These are phyloP conservation scores for Callopanchax toddi DNA, from an alignment of 2,113 vertebrate genomes.

Conservation along the genomic window DNA sequence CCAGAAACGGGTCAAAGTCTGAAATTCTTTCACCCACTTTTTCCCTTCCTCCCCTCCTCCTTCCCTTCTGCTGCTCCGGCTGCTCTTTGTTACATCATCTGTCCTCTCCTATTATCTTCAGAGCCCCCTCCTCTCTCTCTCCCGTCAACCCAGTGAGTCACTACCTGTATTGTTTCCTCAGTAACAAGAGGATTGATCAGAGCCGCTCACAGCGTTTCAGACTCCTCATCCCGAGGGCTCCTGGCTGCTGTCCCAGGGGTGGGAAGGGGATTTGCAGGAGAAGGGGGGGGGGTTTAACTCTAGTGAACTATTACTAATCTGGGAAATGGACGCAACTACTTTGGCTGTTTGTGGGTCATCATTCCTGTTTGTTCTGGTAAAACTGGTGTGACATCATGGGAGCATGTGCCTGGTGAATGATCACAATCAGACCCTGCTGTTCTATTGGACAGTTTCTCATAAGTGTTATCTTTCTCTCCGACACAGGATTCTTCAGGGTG, in stretches of 20 bases:
- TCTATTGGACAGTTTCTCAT: no score
- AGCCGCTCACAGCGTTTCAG: constrained; percentile 63
- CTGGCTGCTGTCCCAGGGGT: constrained; percentile 45
- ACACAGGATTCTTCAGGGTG: no score
- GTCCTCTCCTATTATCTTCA: constrained; percentile 70
- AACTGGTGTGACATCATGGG: constrained; percentile 13
- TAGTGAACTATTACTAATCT: constrained; percentile 54
- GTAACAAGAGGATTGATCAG: constrained; percentile 75
- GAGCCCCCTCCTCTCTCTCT: constrained; percentile 38
- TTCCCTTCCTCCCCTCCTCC: constrained; percentile 22
- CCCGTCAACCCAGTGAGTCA: constrained; percentile 75
- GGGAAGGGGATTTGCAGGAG: constrained; percentile 52
- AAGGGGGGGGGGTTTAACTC: constrained; percentile 26
- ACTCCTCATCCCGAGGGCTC: constrained; percentile 58
- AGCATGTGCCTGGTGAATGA: constrained; percentile 24
- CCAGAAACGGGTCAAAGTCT: constrained; percentile 66
- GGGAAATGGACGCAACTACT: constrained; percentile 65
- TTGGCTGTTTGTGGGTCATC: constrained; percentile 28
- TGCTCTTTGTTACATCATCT: constrained; percentile 82
- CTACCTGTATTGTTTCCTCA: constrained; percentile 80
- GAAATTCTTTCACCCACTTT: constrained; percentile 46
- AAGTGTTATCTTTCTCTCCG: no score
- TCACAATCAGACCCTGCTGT: no score
- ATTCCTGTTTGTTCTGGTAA: constrained; percentile 35
- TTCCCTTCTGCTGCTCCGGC: constrained; percentile 57